Base-by-base conservation (phyloP, 2,797 vertebrate species). In the Huso huso region DNA sequence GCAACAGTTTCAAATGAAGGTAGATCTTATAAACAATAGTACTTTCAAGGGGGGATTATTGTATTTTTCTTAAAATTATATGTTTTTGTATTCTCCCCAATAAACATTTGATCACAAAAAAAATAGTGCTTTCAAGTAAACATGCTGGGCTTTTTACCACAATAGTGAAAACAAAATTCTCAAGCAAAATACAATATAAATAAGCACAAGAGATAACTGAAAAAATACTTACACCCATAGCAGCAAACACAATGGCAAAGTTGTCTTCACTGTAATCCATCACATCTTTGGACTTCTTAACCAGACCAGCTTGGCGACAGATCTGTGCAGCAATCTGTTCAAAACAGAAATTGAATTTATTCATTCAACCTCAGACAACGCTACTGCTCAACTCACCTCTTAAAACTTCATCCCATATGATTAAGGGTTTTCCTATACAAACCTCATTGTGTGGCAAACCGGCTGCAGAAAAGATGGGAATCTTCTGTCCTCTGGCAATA, bases 381-480 rank as follows among this genome's bases (percentile, higher is more conserved):
- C 37, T 37, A 37, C 37, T 37, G 37, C 37, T 48, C 13, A 6
- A 7, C 7, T 10, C 9, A n/a, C 15, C 49, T 55, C 57, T 11
- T n/a, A 10, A 9, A n/a, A 48, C 1, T 3, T 8, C 6, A 55
- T 7, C 11, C 6, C 9, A 37, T 37, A 37, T 0, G 37, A 37
- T 37, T 37, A 37, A 37, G 37, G 37, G 37, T 37, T 6, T 49
- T n/a, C 23, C 2, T 8, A 10, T 3, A 53, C 86, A 75, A 68
- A 97, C 96, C 91, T 99, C 96, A 0, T 98, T 99, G 86, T 98
- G 96, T 15, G 96, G 96, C 61, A 99, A 82, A 18, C 96, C 96
- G 72, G 96, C 96, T 72, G 96, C 96, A 68, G 95, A 98, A 75
- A 98, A 97, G 52, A 98, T 97, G 2, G 95, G 95, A 70, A 98